Percentiles rank a stretch among this genome's conserved stretches.
Conservation (phyloP, 2,888 invertebrate genomes). For the Criorhina ranunculi region DNA sequence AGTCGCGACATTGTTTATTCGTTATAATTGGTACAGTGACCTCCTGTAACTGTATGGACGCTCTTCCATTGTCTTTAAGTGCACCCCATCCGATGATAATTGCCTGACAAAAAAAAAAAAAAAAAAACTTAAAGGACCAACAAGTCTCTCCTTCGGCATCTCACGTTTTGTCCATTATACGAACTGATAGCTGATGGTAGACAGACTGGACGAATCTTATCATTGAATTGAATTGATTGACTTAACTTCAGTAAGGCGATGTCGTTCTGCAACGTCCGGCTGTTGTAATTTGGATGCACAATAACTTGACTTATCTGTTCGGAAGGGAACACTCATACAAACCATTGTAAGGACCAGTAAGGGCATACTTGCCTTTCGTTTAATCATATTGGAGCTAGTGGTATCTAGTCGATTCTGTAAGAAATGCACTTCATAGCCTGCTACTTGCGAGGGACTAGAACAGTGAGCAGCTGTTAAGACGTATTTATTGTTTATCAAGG, state of each 20-base stretch:
- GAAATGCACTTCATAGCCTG: conserved; percentile 56
- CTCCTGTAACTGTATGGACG: conserved; percentile 60
- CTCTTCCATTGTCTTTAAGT: conserved; percentile 42
- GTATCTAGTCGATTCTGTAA: conserved; percentile 58
- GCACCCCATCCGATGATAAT: conserved; percentile 76
- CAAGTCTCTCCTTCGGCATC: neutral
- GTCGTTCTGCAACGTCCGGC: conserved; percentile 63
- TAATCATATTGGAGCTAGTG: neutral
- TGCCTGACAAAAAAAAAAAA: conserved; percentile 52
- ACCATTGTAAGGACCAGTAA: neutral
- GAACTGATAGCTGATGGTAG: conserved; percentile 50
- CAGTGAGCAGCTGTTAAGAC: conserved; percentile 67
- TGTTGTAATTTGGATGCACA: conserved; percentile 49
- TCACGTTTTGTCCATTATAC: conserved; percentile 68
- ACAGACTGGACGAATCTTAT: conserved; percentile 74
- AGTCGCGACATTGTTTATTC: conserved; percentile 65
- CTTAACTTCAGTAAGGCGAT: conserved; percentile 69
- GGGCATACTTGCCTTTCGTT: conserved; percentile 36
- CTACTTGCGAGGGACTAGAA: conserved; percentile 24
- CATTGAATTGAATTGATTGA: conserved; percentile 58
- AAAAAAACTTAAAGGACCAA: neutral
- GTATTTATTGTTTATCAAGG: conserved; percentile 86
- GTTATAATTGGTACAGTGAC: conserved; percentile 73
- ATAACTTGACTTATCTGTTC: conserved; percentile 37
- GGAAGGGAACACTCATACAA: too few species aligned